Evolutionary conservation across 2,888 invertebrate genomes (phyloP).

Genomic region (Acronicta alni): DNA sequence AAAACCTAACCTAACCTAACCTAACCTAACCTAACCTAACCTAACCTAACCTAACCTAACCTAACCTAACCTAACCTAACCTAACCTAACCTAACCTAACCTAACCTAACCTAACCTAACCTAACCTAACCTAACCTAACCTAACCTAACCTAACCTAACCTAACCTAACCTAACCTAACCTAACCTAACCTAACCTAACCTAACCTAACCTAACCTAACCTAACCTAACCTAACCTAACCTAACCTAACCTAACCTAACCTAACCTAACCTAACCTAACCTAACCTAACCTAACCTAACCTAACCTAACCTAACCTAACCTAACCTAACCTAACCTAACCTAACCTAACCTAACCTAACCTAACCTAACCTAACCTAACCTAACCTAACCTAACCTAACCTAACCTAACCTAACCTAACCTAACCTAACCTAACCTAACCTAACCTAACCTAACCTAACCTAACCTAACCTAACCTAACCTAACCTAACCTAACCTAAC

Average conservation of each 20-base stretch:
- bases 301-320: slow-evolving; percentile 34
- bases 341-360: slow-evolving; percentile 32
- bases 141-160: slow-evolving; percentile 23
- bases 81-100: slow-evolving; percentile 8
- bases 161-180: slow-evolving; percentile 22
- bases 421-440: slow-evolving; percentile 32
- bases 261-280: slow-evolving; percentile 29
- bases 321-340: slow-evolving; percentile 33
- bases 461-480: slow-evolving; percentile 15
- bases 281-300: slow-evolving; percentile 33
- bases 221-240: slow-evolving; percentile 29
- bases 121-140: slow-evolving; percentile 23
- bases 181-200: slow-evolving; percentile 22
- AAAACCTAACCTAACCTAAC: not conserved
- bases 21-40: no score
- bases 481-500: slow-evolving; percentile 1
- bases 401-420: slow-evolving; percentile 31
- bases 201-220: slow-evolving; percentile 31
- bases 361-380: slow-evolving; percentile 31
- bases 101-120: slow-evolving; percentile 23
- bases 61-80: slow-evolving; percentile 2
- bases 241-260: slow-evolving; percentile 29
- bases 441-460: slow-evolving; percentile 30
- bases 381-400: slow-evolving; percentile 33
- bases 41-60: not conserved